Conservation (phyloP, 1,140 invertebrate genomes). For the Sarcophaga bullata region DNA sequence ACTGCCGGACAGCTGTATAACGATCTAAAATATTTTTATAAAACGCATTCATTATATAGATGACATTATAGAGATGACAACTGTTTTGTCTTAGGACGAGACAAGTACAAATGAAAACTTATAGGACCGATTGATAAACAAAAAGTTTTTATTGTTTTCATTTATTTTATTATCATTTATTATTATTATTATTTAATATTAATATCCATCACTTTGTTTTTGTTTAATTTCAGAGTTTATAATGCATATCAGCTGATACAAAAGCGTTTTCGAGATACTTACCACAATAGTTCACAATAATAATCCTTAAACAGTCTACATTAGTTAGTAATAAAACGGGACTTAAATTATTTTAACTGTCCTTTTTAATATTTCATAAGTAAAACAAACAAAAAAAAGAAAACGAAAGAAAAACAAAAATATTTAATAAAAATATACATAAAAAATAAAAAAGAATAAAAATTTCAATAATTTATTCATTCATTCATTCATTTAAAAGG, state of each 20-base stretch:
- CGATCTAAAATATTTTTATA: too few relatives aligned
- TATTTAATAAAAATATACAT: neutral
- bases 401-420: neutral
- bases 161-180: neutral
- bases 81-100: too few relatives aligned
- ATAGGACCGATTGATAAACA: too few relatives aligned
- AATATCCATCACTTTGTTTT: conserved; percentile 36
- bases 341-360: neutral
- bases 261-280: conserved; percentile 75
- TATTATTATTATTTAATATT: neutral
- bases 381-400: conserved; percentile 8
- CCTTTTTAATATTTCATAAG: neutral
- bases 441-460: conserved; percentile 3
- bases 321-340: neutral
- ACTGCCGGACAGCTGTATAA: too few relatives aligned
- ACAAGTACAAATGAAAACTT: too few relatives aligned
- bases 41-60: too few relatives aligned
- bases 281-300: conserved; percentile 62
- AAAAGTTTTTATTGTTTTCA: too few relatives aligned
- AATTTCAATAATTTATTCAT: conserved; percentile 25
- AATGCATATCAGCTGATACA: conserved; percentile 77
- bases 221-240: conserved; percentile 67
- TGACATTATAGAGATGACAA: too few relatives aligned
- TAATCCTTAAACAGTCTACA: neutral
- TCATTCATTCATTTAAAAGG: neutral